Percentiles rank a stretch among this genome's conserved stretches.
Conservation (phyloP, 2,888 invertebrate genomes). For the Hirtodrosophila duncani region DNA sequence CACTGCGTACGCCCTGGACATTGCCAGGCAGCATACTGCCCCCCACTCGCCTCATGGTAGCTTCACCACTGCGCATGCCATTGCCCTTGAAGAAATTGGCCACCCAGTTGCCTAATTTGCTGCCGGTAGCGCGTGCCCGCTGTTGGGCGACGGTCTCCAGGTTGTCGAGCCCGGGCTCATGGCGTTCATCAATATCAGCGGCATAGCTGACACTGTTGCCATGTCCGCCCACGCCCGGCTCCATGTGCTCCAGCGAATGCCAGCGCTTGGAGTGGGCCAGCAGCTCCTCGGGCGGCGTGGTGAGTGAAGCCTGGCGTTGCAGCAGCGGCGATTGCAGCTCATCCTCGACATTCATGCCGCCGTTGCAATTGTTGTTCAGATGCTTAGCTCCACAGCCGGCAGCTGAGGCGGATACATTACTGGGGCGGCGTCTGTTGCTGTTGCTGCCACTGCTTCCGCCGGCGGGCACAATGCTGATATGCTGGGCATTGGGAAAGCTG, state of each 20-base stretch:
- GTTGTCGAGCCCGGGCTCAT: too few species aligned
- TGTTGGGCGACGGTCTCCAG: too few species aligned
- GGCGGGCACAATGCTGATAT: slow-evolving; percentile 61
- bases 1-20: slow-evolving; percentile 72
- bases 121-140: too few species aligned
- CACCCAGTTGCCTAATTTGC: slow-evolving; percentile 83
- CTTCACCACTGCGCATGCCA: slow-evolving; percentile 83
- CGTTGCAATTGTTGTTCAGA: slow-evolving; percentile 78
- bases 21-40: slow-evolving; percentile 73
- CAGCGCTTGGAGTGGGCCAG: slow-evolving; percentile 84
- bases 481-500: slow-evolving; percentile 49
- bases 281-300: slow-evolving; percentile 75
- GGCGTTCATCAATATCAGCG: slow-evolving; percentile 66
- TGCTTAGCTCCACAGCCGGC: slow-evolving; percentile 70
- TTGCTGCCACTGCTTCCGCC: slow-evolving; percentile 27
- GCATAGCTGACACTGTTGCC: slow-evolving; percentile 74
- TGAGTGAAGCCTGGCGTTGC: slow-evolving; percentile 77
- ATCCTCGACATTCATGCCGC: slow-evolving; percentile 75
- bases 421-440: slow-evolving; percentile 54
- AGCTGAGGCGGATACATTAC: slow-evolving; percentile 29
- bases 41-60: slow-evolving; percentile 72
- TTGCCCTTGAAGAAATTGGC: slow-evolving; percentile 86
- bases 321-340: slow-evolving; percentile 76
- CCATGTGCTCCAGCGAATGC: slow-evolving; percentile 87
- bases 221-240: slow-evolving; percentile 54